Evolutionary conservation across 2,113 vertebrate genomes (phyloP).

Genomic region (Lutjanus erythropterus): DNA sequence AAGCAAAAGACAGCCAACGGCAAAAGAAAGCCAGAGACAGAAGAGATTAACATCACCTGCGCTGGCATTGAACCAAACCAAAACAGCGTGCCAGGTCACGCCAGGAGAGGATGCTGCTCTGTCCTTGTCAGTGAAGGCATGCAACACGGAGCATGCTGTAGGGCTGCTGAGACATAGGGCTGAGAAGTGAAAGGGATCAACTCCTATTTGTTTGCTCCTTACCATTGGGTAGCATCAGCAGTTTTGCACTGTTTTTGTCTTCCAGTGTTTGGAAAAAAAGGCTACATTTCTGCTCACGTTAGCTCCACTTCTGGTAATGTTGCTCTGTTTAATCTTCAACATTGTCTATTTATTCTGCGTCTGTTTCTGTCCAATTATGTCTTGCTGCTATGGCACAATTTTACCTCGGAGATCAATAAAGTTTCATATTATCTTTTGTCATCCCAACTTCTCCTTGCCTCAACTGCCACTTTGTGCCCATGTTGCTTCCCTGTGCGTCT

Average conservation of each 20-base stretch:
- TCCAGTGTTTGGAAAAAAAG: background rate
- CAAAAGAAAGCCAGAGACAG: slow-evolving; percentile 75
- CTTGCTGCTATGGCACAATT: background rate
- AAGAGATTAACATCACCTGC: slow-evolving; percentile 80
- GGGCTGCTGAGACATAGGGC: slow-evolving; percentile 59
- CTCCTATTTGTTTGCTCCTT: slow-evolving; percentile 47
- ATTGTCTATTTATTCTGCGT: slow-evolving; percentile 4
- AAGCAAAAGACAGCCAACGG: slow-evolving; percentile 70
- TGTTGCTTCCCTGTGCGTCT: slow-evolving; percentile 36
- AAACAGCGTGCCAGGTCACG: slow-evolving; percentile 68
- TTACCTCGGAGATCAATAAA: slow-evolving; percentile 44
- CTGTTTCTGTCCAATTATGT: slow-evolving; percentile 32
- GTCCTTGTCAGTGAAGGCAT: slow-evolving; percentile 28
- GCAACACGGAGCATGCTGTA: slow-evolving; percentile 44
- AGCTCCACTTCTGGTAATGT: slow-evolving; percentile 12
- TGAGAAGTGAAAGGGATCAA: slow-evolving; percentile 50
- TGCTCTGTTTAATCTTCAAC: slow-evolving; percentile 12
- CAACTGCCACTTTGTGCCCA: slow-evolving; percentile 36
- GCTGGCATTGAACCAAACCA: slow-evolving; percentile 72
- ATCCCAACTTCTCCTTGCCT: slow-evolving; percentile 26
- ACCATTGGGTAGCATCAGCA: slow-evolving; percentile 15
- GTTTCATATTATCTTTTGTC: slow-evolving; percentile 42
- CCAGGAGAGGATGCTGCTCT: slow-evolving; percentile 57
- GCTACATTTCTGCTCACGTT: background rate
- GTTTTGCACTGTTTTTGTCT: background rate